Base-by-base conservation (phyloP, 2,888 invertebrate genomes). In the Mimumesa dahlbomi region DNA sequence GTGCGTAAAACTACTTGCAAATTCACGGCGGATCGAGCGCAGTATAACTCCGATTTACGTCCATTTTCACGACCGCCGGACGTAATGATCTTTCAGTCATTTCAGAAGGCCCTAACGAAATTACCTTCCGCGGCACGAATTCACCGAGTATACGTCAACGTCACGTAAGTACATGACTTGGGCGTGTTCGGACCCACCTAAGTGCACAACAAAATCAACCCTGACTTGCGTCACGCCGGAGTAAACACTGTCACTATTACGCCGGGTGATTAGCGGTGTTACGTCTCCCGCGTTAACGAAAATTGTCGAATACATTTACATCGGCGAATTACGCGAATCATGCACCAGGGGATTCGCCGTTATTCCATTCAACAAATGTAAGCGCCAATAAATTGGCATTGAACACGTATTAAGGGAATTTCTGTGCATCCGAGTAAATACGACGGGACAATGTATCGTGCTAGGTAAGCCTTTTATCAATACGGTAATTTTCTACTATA, bases 161-260 rank as follows among this genome's bases (percentile, higher is more conserved):
- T 14, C 48, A 31, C 48, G 34, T 36, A 36, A 34, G 31, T 29
- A 29, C 25, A 34, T 16, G 34, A n/a, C 49, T 36, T 36, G 49
- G 49, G 40, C 16, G 16, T 40, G 40, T 40, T 16, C 16, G 16
- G 14, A 6, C 6, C 4, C 6, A 40, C 14, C 1, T 16, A 18
- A 40, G 14, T 40, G 40, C 16, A 16, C 40, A 14, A 16, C 18
- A 11, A 9, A 18, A 7, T 4, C 16, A 14, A 25, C 4, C 40
- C 16, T n/a, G 40, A 40, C 5, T 16, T 16, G 16, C 14, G 40
- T 16, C 11, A 16, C 16, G 5, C 2, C 2, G 7, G 9, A 40
- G 16, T 40, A 40, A 40, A 16, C 9, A 4, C 5, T 4, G 18
- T 18, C 40, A 4, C 16, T 34, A n/a, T n/a, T n/a, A 34, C n/a